Evolutionary conservation across 2,113 vertebrate species (phyloP).

Genomic region (Tachycineta bicolor): DNA sequence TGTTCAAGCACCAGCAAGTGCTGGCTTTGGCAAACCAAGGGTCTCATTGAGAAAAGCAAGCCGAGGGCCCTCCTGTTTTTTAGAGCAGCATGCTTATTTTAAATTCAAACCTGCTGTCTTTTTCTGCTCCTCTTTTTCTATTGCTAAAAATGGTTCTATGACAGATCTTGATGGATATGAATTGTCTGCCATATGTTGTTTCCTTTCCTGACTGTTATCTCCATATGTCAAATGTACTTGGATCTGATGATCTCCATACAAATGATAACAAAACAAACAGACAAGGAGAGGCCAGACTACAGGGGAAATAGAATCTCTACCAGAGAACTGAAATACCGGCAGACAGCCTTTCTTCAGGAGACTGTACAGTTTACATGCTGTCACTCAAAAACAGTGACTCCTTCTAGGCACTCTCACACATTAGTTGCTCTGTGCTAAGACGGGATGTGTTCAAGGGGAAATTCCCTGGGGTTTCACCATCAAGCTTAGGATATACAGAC

Average conservation of each 20-base stretch:
- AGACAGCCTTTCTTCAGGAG: conserved; percentile 18
- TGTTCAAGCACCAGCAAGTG: neutral
- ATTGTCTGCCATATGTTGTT: conserved; percentile 60
- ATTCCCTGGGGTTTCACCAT: neutral
- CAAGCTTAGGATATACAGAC: neutral
- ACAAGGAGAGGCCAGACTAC: conserved; percentile 39
- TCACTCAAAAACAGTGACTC: neutral
- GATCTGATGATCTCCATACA: conserved; percentile 55
- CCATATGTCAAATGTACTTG: conserved; percentile 60
- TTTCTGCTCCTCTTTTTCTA: conserved; percentile 18
- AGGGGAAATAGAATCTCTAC: conserved; percentile 18
- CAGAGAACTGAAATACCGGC: neutral
- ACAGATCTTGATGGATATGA: conserved; percentile 56
- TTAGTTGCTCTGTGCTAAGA: neutral
- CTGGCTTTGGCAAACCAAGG: neutral
- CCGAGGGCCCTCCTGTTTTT: neutral
- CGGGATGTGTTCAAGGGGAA: neutral
- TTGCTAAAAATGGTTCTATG: conserved; percentile 37
- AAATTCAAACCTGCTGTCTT: conserved; percentile 30
- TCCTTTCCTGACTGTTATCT: conserved; percentile 45
- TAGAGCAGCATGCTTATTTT: neutral
- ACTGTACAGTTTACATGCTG: neutral
- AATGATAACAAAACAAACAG: conserved; percentile 52
- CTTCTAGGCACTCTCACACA: neutral
- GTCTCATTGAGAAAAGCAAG: neutral